Base-by-base conservation (phyloP, 2,113 vertebrate genomes). In the Canis aureus region DNA sequence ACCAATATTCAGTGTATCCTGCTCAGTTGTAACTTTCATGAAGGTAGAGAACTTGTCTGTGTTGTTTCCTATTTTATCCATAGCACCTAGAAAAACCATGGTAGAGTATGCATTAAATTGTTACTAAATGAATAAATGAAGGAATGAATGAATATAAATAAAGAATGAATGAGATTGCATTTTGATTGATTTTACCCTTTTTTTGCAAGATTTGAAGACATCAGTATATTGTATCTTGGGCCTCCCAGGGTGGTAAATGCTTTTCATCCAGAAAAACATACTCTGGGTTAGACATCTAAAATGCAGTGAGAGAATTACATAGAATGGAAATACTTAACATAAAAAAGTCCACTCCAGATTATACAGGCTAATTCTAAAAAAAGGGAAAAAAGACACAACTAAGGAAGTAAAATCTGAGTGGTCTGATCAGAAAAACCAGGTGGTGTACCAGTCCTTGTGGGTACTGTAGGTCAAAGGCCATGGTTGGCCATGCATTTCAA, bases 391-490 rank as follows among this genome's bases (percentile, higher is more conserved):
- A 64, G 13, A 23, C 8, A 23, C 2, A 9, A 66, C 22, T 55
- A 32, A 66, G 38, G 13, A 29, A 8, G 0, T 15, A 38, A 89
- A 80, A 29, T 59, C 23, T 32, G 51, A 78, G 43, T 29, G 19
- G 23, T 67, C 29, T 73, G 4, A 74, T 57, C 35, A 76, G 57
- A n/a, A 87, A 90, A 88, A 9, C 19, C 57, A n/a, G 19, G 13
- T 25, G 11, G 23, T 12, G 10, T 7, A 19, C 16, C 35, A 51
- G 29, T 64, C 51, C 11, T 13, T 29, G 9, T 19, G 8, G 19
- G 0, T 0, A 20, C 6, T 7, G 2, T 3, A 15, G 23, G 38
- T 69, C 13, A 89, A 3, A 1, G 13, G 8, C 25, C 10, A 2
- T 3, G 0, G 25, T 59, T 29, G 69, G 25, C 38, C 17, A 38